phyloP scores from a whole-genome alignment of 1,140 invertebrate species.

The Trichonephila clavata region DNA sequence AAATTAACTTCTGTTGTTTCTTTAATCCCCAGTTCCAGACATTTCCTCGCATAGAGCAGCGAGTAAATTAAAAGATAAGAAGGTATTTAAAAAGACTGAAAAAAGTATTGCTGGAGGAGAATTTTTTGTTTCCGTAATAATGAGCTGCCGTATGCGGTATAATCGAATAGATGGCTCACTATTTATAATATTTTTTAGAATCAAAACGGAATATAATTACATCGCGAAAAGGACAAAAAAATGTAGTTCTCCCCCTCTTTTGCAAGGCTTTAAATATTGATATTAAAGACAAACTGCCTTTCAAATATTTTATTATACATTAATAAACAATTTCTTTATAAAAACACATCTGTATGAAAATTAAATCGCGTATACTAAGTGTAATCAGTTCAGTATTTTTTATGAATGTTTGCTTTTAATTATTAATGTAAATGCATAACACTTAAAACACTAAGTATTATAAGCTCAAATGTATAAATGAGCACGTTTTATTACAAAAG shows the following conservation, averaged over 20 bases:
- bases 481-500: no score
- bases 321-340: neutral
- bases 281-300: neutral
- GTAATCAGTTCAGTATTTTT: no score
- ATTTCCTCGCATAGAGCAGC: neutral
- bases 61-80: constrained; percentile 35
- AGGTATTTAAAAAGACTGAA: neutral
- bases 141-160: neutral
- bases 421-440: no score
- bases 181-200: constrained; percentile 5
- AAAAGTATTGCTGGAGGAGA: neutral
- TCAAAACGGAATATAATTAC: constrained; percentile 30
- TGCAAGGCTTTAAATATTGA: neutral
- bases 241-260: neutral
- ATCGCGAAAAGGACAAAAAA: neutral
- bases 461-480: no score
- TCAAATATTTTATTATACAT: neutral
- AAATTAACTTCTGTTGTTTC: constrained; percentile 14
- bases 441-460: no score
- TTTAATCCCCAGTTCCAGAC: neutral
- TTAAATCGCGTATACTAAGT: no score
- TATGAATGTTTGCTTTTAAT: no score
- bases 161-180: neutral
- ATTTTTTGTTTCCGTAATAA: neutral
- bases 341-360: no score